Evolutionary conservation across 2,797 vertebrate species (phyloP), one percentile per base, ranked within the genome.

Genomic region (Neostethus bicornis): DNA sequence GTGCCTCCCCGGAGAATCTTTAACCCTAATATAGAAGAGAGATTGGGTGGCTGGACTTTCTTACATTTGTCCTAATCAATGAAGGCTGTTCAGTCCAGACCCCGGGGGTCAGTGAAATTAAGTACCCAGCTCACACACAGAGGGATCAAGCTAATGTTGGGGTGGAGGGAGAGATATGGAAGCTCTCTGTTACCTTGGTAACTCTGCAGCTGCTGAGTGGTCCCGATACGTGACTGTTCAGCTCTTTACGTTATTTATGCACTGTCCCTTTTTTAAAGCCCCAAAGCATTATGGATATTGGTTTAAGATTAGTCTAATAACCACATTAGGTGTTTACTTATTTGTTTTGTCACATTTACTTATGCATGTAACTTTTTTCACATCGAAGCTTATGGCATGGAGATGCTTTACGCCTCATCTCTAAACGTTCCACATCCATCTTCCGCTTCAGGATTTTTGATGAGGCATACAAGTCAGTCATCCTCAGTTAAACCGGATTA

Each of bases 31-130:
- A 80, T 72, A 87, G 83, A 73, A 87, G 79, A 75, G n/a, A 70
- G 78, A 74, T 73, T 63, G 78, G 74, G 68, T 79, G 77, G 71
- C 73, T 73, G 79, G 23, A 76, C 85, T 79, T 62, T 66, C 70
- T 77, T 66, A 82, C 79, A 90, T 91, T 91, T 89, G 88, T 90
- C 77, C 89, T 85, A 87, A 93, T 92, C 92, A 92, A 91, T 92
- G 87, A 84, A 84, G 85, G 85, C 87, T 89, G 89, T 89, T 90
- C 87, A 90, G 89, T 57, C 48, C 85, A 81, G 84, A 90, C 85
- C 90, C 83, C 42, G 87, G 87, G 89, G 88, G 89, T 90, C 89
- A 86, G 81, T 67, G 77, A 91, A 91, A 91, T 91, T 85, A 91
- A 91, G 87, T 85, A 81, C 79, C 85, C 84, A 38, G 84, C 85